Evolutionary conservation across 1,140 invertebrate genomes (phyloP).

Genomic region (Drosophila ironensis): DNA sequence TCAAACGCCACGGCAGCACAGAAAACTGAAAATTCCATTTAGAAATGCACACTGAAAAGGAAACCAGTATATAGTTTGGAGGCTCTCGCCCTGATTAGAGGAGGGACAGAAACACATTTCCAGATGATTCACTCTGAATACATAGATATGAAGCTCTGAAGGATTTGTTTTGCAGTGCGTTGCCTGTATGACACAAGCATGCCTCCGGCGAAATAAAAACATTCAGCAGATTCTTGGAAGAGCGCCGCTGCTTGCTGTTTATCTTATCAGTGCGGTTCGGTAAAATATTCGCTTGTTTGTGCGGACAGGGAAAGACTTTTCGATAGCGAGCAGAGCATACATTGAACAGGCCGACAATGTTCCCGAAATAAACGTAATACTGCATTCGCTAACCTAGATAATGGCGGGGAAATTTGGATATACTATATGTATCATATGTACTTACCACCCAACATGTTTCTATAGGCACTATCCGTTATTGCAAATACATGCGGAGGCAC

Average conservation of each 20-base stretch:
- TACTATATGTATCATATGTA: too few species aligned
- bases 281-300: slow-evolving; percentile 23
- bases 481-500: slow-evolving; percentile 99
- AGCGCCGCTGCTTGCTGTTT: not conserved
- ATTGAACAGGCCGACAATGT: not conserved
- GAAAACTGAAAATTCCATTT: slow-evolving; percentile 32
- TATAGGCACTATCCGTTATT: slow-evolving; percentile 98
- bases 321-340: slow-evolving; percentile 50
- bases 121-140: slow-evolving; percentile 37
- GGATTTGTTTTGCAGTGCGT: not conserved
- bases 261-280: slow-evolving; percentile 15
- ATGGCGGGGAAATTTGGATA: too few species aligned
- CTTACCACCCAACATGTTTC: slow-evolving; percentile 99
- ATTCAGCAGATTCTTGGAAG: slow-evolving; percentile 45
- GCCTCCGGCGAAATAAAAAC: not conserved
- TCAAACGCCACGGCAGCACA: slow-evolving; percentile 2
- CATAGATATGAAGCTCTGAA: slow-evolving; percentile 2
- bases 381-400: too few species aligned
- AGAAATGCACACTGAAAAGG: slow-evolving; percentile 32
- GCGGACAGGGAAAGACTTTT: slow-evolving; percentile 40
- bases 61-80: slow-evolving; percentile 64
- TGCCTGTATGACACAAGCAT: not conserved
- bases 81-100: slow-evolving; percentile 38
- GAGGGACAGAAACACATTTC: slow-evolving; percentile 18
- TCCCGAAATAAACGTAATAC: not conserved